Base-by-base conservation (phyloP, 2,888 invertebrate genomes). In the Dione vanillae region DNA sequence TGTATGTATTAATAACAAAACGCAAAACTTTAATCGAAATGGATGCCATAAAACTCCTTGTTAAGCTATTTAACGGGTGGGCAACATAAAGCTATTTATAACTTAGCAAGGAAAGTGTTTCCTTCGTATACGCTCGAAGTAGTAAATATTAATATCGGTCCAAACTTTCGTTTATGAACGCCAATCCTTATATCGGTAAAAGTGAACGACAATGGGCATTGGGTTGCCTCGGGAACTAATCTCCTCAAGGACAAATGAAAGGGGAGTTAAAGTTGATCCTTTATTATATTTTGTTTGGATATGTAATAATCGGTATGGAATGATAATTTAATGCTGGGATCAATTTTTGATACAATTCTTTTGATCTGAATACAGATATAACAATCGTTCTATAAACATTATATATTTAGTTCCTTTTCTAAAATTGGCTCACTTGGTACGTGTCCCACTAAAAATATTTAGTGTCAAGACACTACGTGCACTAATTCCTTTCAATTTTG, bases 21-120 rank as follows among this genome's bases (percentile, higher is more conserved):
- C 20, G 67, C 68, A 51, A 74, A 72, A 70, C 65, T 70, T 62
- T 70, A 51, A 61, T 67, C 56, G 65, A 58, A 59, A 49, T 65
- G 65, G 62, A 43, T 47, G 68, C 51, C 72, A 72, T 76, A 76
- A 76, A 91, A 85, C 76, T 76, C 75, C 77, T 80, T 85, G 86
- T 88, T 88, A 87, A 85, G 83, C 83, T 82, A 83, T 89, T 86
- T 88, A 86, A 89, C 86, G 88, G 88, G 88, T 87, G 86, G 87
- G 84, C 84, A 78, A 82, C 84, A 84, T 89, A 88, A 89, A 89
- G 88, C 89, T 91, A 92, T 92, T 92, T 91, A 88, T 92, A 90
- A 86, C 82, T 80, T 79, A 76, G 78, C 77, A 83, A 83, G 83
- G 85, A 88, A 86, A 89, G 85, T 88, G 85, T 88, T 87, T 81